phyloP scores from a whole-genome alignment of 2,113 vertebrate species.

The Strix uralensis region DNA sequence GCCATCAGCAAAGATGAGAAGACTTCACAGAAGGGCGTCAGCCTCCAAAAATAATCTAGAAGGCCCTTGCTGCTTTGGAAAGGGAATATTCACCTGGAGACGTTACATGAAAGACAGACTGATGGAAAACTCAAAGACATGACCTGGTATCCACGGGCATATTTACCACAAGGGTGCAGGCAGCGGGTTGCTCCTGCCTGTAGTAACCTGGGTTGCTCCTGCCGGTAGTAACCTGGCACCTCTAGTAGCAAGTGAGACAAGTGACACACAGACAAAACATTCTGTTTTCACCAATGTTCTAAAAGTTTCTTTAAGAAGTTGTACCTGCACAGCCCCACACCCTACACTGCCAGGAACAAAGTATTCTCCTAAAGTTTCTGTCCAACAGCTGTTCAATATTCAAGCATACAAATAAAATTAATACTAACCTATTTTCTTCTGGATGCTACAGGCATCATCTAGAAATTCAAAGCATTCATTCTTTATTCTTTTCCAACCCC shows the following conservation, averaged over 20 bases:
- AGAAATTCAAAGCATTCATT: neutral
- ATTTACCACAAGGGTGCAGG: neutral
- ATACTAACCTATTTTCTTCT: neutral
- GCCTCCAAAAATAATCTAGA: neutral
- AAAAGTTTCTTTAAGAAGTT: neutral
- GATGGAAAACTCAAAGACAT: neutral
- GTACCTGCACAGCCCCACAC: no score
- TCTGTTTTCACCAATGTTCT: neutral
- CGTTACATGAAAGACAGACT: rapidly evolving
- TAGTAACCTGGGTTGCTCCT: neutral
- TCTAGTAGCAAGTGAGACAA: rapidly evolving
- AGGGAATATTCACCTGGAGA: neutral
- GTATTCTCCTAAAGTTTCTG: neutral
- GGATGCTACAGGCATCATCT: neutral
- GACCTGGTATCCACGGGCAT: rapidly evolving
- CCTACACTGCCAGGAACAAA: neutral
- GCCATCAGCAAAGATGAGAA: neutral
- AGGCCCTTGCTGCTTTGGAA: rapidly evolving
- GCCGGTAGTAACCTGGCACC: neutral
- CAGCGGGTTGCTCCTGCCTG: neutral
- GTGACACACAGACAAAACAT: rapidly evolving
- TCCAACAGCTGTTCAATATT: neutral
- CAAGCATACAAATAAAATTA: neutral
- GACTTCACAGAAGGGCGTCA: neutral
- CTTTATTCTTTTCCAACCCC: neutral